Conservation (phyloP, 2,888 invertebrate genomes). For the Pristionchus mayeri region DNA sequence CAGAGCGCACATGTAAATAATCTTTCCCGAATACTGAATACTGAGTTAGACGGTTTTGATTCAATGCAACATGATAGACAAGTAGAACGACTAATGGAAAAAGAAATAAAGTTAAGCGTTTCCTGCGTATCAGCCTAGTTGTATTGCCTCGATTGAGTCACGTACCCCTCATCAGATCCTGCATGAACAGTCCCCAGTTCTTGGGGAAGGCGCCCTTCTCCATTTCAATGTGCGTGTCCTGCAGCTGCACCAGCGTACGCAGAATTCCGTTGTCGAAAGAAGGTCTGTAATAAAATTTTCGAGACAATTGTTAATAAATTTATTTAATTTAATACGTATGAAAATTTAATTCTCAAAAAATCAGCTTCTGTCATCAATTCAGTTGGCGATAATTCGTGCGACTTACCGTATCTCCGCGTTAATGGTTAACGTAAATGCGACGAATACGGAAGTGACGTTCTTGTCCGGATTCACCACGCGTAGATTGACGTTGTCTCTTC, state of each 20-base stretch:
- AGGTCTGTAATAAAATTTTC: constrained; percentile 46
- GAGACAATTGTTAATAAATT: no score
- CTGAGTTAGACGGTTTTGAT: no score
- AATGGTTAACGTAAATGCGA: constrained; percentile 67
- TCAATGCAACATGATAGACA: no score
- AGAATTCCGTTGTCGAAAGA: constrained; percentile 63
- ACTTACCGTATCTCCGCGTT: constrained; percentile 49
- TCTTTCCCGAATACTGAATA: no score
- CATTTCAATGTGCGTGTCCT: constrained; percentile 71
- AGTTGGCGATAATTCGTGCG: no score
- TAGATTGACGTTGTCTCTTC: constrained; percentile 70
- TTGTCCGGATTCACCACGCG: constrained; percentile 71
- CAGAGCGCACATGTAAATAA: no score
- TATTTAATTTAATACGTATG: no score
- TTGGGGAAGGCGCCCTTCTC: constrained; percentile 73
- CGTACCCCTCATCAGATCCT: constrained; percentile 69
- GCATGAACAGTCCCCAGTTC: constrained; percentile 69
- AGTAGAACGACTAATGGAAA: no score
- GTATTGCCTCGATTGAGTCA: not conserved
- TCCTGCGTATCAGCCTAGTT: not conserved
- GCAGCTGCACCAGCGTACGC: constrained; percentile 68
- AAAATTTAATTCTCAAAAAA: no score
- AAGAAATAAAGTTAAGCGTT: no score
- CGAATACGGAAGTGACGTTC: constrained; percentile 70
- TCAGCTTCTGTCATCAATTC: no score